phyloP scores from a whole-genome alignment of 2,113 vertebrate genomes.

The Clupea harengus region DNA sequence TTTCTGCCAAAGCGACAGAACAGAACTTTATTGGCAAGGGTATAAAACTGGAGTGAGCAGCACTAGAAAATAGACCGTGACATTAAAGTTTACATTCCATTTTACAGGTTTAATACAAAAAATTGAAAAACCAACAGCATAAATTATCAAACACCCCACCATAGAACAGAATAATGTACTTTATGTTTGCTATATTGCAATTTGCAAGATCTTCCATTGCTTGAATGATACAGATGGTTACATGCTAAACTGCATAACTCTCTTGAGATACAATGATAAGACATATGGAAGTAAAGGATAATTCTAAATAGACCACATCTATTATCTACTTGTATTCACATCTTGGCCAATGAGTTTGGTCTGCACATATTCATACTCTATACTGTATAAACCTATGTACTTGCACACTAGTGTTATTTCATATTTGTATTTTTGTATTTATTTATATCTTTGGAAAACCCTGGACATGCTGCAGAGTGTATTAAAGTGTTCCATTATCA shows the following conservation, averaged over 20 bases:
- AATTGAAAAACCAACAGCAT: background rate
- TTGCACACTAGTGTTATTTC: background rate
- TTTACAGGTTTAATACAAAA: slow-evolving; percentile 6
- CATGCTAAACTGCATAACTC: too few species aligned
- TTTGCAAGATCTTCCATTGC: background rate
- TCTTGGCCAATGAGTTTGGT: too few species aligned
- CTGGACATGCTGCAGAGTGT: background rate
- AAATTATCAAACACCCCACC: background rate
- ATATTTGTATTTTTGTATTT: background rate
- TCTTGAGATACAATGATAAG: too few species aligned
- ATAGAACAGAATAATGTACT: too few species aligned
- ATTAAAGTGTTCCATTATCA: slow-evolving; percentile 29
- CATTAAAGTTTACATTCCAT: slow-evolving; percentile 27
- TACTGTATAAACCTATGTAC: background rate
- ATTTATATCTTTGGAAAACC: background rate
- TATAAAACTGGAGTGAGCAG: background rate
- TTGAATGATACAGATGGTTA: too few species aligned
- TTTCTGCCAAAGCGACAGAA: background rate
- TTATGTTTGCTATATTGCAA: background rate
- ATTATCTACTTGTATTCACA: too few species aligned
- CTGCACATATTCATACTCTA: too few species aligned
- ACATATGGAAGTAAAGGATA: too few species aligned
- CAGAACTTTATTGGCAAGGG: background rate
- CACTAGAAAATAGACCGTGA: background rate
- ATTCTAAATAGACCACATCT: too few species aligned